These are phyloP conservation scores for Macquaria australasica DNA, from an alignment of 2,113 vertebrate genomes.

Conservation along the genomic window DNA sequence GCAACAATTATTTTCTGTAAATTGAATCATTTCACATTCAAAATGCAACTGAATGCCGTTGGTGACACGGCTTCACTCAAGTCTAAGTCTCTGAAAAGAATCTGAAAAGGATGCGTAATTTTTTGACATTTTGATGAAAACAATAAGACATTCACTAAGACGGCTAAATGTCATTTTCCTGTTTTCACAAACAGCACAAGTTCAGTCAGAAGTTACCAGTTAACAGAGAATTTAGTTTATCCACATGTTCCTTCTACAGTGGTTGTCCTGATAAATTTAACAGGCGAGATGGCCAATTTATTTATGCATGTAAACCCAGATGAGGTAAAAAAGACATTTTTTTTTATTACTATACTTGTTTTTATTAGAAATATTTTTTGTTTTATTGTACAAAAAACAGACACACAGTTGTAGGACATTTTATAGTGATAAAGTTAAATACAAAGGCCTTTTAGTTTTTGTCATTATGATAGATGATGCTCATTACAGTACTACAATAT, in stretches of 20 bases:
- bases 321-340: background rate
- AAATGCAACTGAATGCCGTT: background rate
- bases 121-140: conserved; percentile 15
- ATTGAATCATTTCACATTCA: background rate
- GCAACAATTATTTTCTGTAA: background rate
- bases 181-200: background rate
- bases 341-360: background rate
- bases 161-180: conserved; percentile 20
- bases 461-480: no score
- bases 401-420: no score
- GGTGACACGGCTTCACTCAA: background rate
- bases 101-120: background rate
- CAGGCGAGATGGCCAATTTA: no score
- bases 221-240: background rate
- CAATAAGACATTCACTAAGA: conserved; percentile 6
- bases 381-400: no score
- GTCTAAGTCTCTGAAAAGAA: background rate
- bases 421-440: no score
- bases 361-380: background rate
- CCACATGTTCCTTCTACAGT: background rate
- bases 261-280: background rate
- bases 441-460: no score
- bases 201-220: background rate
- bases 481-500: no score
- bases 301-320: background rate